Base-by-base conservation (phyloP, 2,797 vertebrate species). In the Rhinophrynus dorsalis region DNA sequence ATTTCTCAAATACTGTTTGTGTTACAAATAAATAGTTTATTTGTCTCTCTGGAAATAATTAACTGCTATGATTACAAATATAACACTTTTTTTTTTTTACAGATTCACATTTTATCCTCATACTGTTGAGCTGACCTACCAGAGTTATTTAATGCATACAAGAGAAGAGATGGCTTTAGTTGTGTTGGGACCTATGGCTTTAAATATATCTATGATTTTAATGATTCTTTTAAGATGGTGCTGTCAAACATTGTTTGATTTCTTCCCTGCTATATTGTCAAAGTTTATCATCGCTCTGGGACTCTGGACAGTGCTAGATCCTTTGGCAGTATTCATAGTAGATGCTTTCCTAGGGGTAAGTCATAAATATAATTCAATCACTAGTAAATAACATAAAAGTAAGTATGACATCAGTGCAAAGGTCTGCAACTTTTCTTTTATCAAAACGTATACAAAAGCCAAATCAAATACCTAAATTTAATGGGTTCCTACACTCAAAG, bases 341-440 rank as follows among this genome's bases (percentile, higher is more conserved):
- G 96, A 98, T 86, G 85, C 84, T 77, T 40, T 94, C 94, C 95
- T 98, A 81, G 94, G 96, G 96, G 95, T 98, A 96, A 98, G 97
- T 98, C 94, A 92, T 92, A 88, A 94, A 94, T 94, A 94, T 95
- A 94, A 94, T 88, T 84, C 85, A 86, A 82, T 89, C 86, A 58
- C 91, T 85, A 90, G 85, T 88, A 86, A 88, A 93, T 91, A 90
- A 94, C 81, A 87, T 84, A 91, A 87, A 92, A 92, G 11, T 30
- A 9, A 30, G 29, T 9, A 30, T 30, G 29, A 9, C 9, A 30
- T n/a, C n/a, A n/a, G n/a, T n/a, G n/a, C n/a, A n/a, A n/a, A n/a
- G n/a, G n/a, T n/a, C n/a, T n/a, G n/a, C n/a, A n/a, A n/a, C n/a
- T n/a, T n/a, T n/a, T n/a, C n/a, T n/a, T n/a, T n/a, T n/a, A n/a